Conservation (phyloP, 2,888 invertebrate species). For the Cheilosia pagana region DNA sequence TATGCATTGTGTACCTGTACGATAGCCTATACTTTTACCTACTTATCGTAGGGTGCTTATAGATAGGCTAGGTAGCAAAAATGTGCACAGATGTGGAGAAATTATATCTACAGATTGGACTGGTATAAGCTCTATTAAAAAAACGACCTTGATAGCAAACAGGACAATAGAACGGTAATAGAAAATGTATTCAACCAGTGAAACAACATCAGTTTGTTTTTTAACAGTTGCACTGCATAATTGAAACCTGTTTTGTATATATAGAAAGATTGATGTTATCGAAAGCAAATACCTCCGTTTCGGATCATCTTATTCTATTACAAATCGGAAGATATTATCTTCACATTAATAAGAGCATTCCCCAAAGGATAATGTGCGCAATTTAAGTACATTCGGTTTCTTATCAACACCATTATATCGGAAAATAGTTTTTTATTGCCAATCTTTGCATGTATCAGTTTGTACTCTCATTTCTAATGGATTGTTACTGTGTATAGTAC, state of each 20-base stretch:
- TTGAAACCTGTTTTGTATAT: conserved; percentile 20
- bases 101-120: too few species aligned
- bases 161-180: too few species aligned
- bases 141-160: too few species aligned
- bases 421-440: conserved; percentile 70
- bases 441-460: conserved; percentile 62
- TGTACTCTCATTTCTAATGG: conserved; percentile 63
- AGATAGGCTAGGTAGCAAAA: too few species aligned
- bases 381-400: conserved; percentile 65
- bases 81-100: too few species aligned
- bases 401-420: conserved; percentile 59
- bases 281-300: conserved; percentile 5
- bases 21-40: too few species aligned
- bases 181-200: too few species aligned
- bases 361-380: conserved; percentile 55
- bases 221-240: background rate
- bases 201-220: background rate
- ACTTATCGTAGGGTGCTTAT: too few species aligned
- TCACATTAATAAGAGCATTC: conserved; percentile 61
- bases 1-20: too few species aligned
- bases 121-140: too few species aligned
- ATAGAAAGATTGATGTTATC: conserved; percentile 44
- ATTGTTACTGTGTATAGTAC: conserved; percentile 33
- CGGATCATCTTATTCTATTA: conserved; percentile 14
- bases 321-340: conserved; percentile 58